phyloP scores from a whole-genome alignment of 2,797 vertebrate genomes.

The Podarcis lilfordi region DNA sequence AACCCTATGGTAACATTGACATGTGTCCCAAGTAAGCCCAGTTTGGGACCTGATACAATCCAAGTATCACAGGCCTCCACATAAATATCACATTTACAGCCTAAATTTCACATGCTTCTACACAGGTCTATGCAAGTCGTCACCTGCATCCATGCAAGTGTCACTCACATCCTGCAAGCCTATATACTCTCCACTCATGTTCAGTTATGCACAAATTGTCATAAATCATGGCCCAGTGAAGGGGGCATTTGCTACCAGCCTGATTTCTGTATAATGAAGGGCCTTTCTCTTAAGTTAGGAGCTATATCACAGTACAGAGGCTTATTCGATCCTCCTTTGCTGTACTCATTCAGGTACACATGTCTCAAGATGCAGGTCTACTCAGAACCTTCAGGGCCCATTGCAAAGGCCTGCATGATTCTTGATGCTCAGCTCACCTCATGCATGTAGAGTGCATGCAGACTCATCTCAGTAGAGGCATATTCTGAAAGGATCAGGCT shows the following conservation, averaged over 20 bases:
- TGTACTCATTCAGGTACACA: background rate
- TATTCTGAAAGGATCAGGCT: conserved; percentile 96
- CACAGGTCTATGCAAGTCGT: background rate
- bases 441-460: conserved; percentile 97
- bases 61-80: too few relatives aligned
- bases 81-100: too few relatives aligned
- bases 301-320: background rate
- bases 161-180: background rate
- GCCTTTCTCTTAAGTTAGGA: background rate
- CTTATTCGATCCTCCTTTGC: background rate
- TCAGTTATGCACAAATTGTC: background rate
- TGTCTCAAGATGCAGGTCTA: background rate
- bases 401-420: background rate
- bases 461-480: conserved; percentile 97
- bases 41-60: background rate
- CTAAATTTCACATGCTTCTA: background rate
- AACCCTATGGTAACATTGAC: background rate
- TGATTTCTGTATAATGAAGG: background rate
- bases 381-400: background rate
- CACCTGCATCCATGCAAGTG: background rate
- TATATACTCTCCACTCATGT: too few relatives aligned
- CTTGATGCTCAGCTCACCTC: conserved; percentile 82
- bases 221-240: background rate
- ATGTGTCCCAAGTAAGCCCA: background rate
- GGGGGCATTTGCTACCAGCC: background rate